A percentile compares a stretch with the other conserved stretches of the same genome.
Conservation (phyloP, 2,888 invertebrate genomes). For the Cetonia aurata region DNA sequence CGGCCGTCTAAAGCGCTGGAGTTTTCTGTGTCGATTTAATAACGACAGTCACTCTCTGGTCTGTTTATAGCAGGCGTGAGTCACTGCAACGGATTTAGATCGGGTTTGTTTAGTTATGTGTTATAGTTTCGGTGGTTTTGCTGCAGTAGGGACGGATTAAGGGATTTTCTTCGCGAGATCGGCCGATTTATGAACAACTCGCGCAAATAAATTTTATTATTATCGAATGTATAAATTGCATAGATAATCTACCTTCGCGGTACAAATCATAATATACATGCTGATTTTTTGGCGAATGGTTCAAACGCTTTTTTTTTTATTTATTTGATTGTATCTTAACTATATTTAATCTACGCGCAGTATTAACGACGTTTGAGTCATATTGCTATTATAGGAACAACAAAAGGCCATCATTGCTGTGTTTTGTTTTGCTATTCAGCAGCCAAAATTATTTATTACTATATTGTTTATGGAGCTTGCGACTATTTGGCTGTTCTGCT, state of each 20-base stretch:
- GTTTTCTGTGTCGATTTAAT: constrained; percentile 44
- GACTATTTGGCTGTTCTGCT: too few species aligned
- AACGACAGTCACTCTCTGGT: constrained; percentile 46
- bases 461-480: too few species aligned
- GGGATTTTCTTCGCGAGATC: constrained; percentile 10
- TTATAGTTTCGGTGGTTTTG: constrained; percentile 55
- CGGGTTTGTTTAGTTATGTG: constrained; percentile 61
- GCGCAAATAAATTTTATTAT: constrained; percentile 13
- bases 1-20: constrained; percentile 33
- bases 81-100: constrained; percentile 60
- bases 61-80: constrained; percentile 58
- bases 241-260: background rate
- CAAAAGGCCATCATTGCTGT: too few species aligned
- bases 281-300: constrained; percentile 2
- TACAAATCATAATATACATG: background rate
- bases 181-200: constrained; percentile 8
- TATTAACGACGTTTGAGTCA: background rate
- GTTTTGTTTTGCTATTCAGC: too few species aligned
- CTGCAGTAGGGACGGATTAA: constrained; percentile 47
- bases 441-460: too few species aligned
- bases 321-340: too few species aligned
- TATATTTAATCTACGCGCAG: too few species aligned
- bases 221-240: background rate
- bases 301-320: constrained; percentile 8
- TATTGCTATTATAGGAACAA: too few species aligned